Base-by-base conservation (phyloP, 35 echinoderm and acorn worm species). In the Heliocidaris tuberculata region DNA sequence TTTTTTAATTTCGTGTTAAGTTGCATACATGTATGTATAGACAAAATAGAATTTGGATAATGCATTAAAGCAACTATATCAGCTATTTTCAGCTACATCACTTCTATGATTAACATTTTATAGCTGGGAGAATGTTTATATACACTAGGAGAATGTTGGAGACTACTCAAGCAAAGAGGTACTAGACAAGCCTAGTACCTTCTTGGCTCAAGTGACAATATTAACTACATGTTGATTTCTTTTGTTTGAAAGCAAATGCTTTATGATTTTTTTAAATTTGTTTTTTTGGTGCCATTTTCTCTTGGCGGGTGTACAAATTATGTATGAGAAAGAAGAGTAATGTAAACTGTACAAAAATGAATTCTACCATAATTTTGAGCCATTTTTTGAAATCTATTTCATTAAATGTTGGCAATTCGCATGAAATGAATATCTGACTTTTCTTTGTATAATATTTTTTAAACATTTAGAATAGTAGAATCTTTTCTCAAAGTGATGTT, bases 401-500 rank as follows among this genome's bases (percentile, higher is more conserved):
- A 89, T 47, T 89, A 89, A 89, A 89, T 89, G 87, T 89, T 89
- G 47, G 87, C 29, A 89, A 89, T 85, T 48, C 31, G 87, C 87
- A 89, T 89, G 87, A 27, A 89, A 47, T 78, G 65, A 78, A 78
- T 78, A 19, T 78, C 6, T 27, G 21, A 27, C 27, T 78, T 78
- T 78, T 78, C 19, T n/a, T 78, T 78, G 2, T 27, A 42, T 42
- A 27, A n/a, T 6, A 27, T 78, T 78, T n/a, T 78, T 17, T n/a
- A n/a, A 70, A 78, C 21, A 78, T 78, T 27, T 27, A 10, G 10
- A 56, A 71, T 24, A 21, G 2, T 78, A 78, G 19, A 78, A 78
- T 78, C 19, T n/a, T 27, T 78, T 7, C 27, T 78, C 21, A 78
- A 27, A 78, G 35, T 78, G 3, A 27, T 78, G 35, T 42, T 42